Percentiles rank a stretch among this genome's conserved stretches.
These are phyloP conservation scores for Raja brachyura DNA, from an alignment of 2,113 vertebrate genomes.

Conservation along the genomic window DNA sequence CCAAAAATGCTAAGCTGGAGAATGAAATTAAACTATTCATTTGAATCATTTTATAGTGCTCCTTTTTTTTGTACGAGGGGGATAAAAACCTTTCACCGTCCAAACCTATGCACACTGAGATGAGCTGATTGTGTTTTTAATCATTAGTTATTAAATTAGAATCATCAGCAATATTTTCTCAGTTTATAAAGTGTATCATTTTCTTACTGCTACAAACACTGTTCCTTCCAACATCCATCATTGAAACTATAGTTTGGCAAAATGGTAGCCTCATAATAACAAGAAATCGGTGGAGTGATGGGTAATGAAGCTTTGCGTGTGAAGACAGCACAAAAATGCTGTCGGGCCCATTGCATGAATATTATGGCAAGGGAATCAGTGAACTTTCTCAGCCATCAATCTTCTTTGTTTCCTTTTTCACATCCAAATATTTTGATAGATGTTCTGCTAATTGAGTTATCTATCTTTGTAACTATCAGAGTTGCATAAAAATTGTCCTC, in stretches of 20 bases:
- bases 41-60: neutral
- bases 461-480: slow-evolving; percentile 93
- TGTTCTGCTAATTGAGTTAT: slow-evolving; percentile 98
- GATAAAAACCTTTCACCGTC: slow-evolving; percentile 41
- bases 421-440: slow-evolving; percentile 92
- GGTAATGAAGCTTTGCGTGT: slow-evolving; percentile 97
- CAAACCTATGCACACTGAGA: slow-evolving; percentile 50
- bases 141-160: slow-evolving; percentile 77
- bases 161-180: slow-evolving; percentile 78
- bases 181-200: slow-evolving; percentile 78
- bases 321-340: slow-evolving; percentile 79
- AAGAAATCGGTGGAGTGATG: slow-evolving; percentile 88
- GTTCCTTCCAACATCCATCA: slow-evolving; percentile 83
- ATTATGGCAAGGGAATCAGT: slow-evolving; percentile 82
- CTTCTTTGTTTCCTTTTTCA: slow-evolving; percentile 84
- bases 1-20: neutral
- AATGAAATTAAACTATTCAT: neutral
- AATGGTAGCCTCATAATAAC: slow-evolving; percentile 97
- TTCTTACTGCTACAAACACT: slow-evolving; percentile 61
- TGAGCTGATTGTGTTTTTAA: slow-evolving; percentile 72
- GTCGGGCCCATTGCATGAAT: slow-evolving; percentile 91
- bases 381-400: slow-evolving; percentile 91
- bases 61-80: slow-evolving; percentile 52
- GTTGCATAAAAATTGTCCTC: slow-evolving; percentile 98
- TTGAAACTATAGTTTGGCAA: slow-evolving; percentile 97